These are phyloP conservation scores for Corythoichthys intestinalis DNA, from an alignment of 2,113 vertebrate species.

Conservation along the genomic window DNA sequence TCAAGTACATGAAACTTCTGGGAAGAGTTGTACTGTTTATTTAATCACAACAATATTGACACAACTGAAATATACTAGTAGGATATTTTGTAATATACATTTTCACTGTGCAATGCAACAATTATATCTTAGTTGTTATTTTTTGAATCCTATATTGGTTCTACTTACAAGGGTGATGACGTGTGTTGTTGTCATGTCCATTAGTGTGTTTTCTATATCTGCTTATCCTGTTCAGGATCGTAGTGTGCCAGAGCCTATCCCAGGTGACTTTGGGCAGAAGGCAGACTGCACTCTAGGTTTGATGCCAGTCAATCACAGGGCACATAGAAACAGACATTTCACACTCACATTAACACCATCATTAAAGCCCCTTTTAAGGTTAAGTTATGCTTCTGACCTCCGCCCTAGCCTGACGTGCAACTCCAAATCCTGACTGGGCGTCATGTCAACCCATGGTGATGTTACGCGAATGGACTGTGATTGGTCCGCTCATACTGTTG, in stretches of 20 bases:
- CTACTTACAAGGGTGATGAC: background rate
- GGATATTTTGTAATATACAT: conserved; percentile 19
- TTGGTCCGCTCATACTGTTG: too few relatives aligned
- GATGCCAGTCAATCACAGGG: background rate
- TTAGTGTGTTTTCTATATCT: background rate
- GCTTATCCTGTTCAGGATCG: background rate
- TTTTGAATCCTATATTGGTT: background rate
- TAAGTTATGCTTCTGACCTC: too few relatives aligned
- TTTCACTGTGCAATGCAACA: background rate
- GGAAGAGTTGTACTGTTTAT: conserved; percentile 9
- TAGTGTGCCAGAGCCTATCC: background rate
- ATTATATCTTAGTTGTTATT: background rate
- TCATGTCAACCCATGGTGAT: too few relatives aligned
- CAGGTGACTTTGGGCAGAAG: background rate
- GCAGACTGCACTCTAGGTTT: background rate
- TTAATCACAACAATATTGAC: conserved; percentile 34
- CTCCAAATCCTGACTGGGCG: too few relatives aligned
- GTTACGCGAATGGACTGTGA: too few relatives aligned
- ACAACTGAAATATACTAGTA: conserved; percentile 15
- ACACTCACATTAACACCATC: background rate
- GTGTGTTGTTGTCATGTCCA: background rate
- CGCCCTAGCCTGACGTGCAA: too few relatives aligned
- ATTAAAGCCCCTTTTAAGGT: too few relatives aligned
- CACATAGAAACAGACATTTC: background rate
- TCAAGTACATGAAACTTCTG: conserved; percentile 2